Conservation (phyloP, 2,113 vertebrate genomes). For the Ornithorhynchus anatinus region DNA sequence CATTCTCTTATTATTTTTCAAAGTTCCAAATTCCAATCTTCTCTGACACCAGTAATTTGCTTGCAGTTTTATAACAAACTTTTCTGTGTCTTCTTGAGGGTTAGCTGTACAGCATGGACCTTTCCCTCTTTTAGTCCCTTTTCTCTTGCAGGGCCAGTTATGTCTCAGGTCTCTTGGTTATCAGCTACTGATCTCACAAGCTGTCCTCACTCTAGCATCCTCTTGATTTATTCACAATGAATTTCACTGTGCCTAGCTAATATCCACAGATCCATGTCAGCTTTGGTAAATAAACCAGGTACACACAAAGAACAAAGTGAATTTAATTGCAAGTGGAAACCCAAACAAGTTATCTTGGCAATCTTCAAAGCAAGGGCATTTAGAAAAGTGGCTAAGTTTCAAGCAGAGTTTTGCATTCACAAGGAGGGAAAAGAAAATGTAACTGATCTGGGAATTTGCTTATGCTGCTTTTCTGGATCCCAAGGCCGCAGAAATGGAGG, state of each 20-base stretch:
- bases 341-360: neutral
- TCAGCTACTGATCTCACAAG: neutral
- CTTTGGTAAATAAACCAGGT: neutral
- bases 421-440: neutral
- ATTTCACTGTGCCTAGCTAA: neutral
- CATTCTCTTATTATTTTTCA: too few relatives aligned
- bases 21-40: too few relatives aligned
- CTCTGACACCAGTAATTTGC: too few relatives aligned
- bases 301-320: neutral
- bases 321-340: neutral
- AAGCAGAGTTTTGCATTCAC: neutral
- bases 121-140: neutral
- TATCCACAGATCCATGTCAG: neutral
- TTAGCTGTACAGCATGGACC: too few relatives aligned
- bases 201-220: neutral
- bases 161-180: neutral
- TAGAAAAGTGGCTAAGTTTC: neutral
- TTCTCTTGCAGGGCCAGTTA: neutral
- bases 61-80: too few relatives aligned
- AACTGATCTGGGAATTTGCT: neutral
- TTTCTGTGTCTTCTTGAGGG: too few relatives aligned
- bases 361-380: conserved; percentile 12
- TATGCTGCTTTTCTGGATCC: neutral
- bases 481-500: too few relatives aligned
- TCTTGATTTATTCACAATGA: neutral